Evolutionary conservation across 2,113 vertebrate species (phyloP), one percentile per base, ranked within the genome.

Genomic region (Tichodroma muraria): DNA sequence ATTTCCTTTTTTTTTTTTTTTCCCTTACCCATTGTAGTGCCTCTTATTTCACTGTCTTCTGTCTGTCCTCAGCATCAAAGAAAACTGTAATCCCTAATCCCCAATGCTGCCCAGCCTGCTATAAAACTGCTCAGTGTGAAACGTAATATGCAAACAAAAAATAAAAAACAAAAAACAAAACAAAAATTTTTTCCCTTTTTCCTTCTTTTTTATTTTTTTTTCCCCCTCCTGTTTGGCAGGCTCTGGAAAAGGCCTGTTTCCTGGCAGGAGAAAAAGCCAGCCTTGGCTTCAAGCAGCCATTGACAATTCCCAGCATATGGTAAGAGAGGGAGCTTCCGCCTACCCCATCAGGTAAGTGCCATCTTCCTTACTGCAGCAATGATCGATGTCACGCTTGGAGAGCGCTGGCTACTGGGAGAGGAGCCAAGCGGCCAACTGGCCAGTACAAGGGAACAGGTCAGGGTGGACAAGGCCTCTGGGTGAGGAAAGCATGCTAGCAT

Each of bases 281-380:
- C 97, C 98, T 98, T 99, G 99, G 99, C 98, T 97, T 97, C 97
- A 97, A 98, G 97, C 98, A 98, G 98, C 97, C 97, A 95, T 98
- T 98, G 98, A 99, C 98, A 99, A 98, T 98, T 97, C 95, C 97
- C 97, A 98, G 98, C 99, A 99, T 99, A 99, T 99, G 99, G 98
- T 98, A 98, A 97, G 98, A 99, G 98, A 98, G 98, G 98, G 97
- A 97, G 97, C 98, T 98, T 98, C 98, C 98, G 98, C 98, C 98
- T 98, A 96, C 97, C 97, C 98, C 98, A 98, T 99, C 99, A 98
- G 99, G 98, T 99, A 98, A 97, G 98, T 98, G 99, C 98, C 99
- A 99, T 98, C 98, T 98, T 97, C 96, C 96, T 98, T 92, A 97
- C 96, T 97, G 70, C 82, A 95, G 93, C 96, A 93, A 93, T 98